Evolutionary conservation across 2,113 vertebrate genomes (phyloP), one percentile per base, ranked within the genome.

Genomic region (Elgaria multicarinata): DNA sequence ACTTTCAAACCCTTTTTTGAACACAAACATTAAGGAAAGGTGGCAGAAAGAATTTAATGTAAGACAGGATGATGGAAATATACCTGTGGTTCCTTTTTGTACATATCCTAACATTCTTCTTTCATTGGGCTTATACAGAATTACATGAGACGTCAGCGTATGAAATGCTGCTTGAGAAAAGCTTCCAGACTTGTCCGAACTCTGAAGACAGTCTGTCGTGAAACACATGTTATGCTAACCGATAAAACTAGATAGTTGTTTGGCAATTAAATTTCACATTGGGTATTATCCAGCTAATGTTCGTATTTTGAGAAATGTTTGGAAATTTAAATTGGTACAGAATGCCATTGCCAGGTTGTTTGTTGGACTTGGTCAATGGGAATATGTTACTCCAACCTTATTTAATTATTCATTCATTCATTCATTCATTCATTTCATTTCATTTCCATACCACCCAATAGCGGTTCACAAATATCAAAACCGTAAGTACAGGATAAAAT

Each of bases 181-280:
- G 0, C 24, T 87, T 87, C 86, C 74, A 39, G 28, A 12, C 12
- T 92, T 22, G 64, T 85, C 76, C 71, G 91, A 36, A 84, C 44
- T 4, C 89, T 66, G 64, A 39, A 69, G 62, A 87, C 10, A 4
- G 0, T 0, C 13, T 2, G 1, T 76, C 78, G 20, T 86, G 8
- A 89, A 83, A 44, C 87, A 69, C 46, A 81, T 89, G 88, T 86
- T 71, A 86, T 85, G 69, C 36, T 14, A 90, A 46, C 67, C 13
- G 0, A 36, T 33, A 42, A 87, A 14, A 9, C 80, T 5, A 83
- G 33, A 33, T 0, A 0, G 3, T 72, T 83, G 3, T 71, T 28
- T 79, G 31, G 18, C 69, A 46, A 55, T 13, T 85, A 8, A 18
- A 39, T 87, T 67, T 62, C 50, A 76, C 13, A 76, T 33, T 66